Percentiles rank a stretch among this genome's conserved stretches.
Evolutionary conservation across 2,113 vertebrate genomes (phyloP).

Genomic region (Nannospalax galili): DNA sequence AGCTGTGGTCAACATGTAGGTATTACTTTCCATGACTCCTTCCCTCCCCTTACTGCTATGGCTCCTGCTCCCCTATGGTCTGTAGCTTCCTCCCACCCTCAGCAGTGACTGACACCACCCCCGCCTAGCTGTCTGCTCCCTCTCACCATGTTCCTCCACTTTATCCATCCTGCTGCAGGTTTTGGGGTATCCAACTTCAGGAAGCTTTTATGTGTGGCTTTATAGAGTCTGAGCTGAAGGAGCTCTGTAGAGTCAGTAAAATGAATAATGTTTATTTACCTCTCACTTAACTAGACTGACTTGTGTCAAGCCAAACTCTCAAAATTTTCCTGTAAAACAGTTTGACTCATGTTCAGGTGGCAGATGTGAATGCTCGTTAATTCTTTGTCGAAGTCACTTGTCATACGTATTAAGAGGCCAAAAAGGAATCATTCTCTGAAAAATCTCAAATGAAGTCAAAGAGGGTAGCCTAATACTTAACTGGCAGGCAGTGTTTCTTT

Average conservation of each 20-base stretch:
- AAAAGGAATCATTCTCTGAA: not conserved
- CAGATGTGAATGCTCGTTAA: not conserved
- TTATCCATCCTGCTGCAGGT: no score
- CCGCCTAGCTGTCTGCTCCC: not conserved
- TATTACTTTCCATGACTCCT: not conserved
- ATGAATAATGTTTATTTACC: not conserved
- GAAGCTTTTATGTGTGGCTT: not conserved
- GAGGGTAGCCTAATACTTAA: not conserved
- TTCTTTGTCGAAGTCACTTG: not conserved
- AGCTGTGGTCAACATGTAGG: not conserved
- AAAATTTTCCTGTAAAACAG: not conserved
- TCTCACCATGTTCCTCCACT: not conserved
- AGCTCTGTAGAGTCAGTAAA: not conserved
- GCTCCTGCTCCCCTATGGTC: not conserved
- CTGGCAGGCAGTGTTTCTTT: not conserved
- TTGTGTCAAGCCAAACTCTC: not conserved
- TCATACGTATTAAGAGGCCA: not conserved
- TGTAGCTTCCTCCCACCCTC: not conserved
- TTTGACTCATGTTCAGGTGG: not conserved
- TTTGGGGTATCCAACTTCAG: not conserved
- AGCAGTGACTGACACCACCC: accelerated
- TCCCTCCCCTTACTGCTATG: not conserved
- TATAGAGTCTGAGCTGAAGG: not conserved
- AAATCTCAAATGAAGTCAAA: not conserved
- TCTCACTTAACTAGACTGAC: not conserved